Conservation (phyloP, 2,797 vertebrate genomes). For the Onychomys leucogaster region DNA sequence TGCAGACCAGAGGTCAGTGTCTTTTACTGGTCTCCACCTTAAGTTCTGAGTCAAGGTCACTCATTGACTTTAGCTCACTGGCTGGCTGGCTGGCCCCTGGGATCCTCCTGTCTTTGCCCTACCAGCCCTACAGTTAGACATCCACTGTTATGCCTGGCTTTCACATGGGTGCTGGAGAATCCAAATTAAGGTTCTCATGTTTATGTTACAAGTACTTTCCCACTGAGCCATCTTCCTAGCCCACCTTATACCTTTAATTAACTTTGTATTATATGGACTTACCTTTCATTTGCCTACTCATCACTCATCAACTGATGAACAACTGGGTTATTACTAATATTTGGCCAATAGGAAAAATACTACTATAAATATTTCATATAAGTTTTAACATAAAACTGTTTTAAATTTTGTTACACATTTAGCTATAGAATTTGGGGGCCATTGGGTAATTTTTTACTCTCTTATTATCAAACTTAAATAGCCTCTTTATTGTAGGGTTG, state of each 20-base stretch:
- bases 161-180: too few relatives aligned
- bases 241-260: background rate
- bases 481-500: background rate
- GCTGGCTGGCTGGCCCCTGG: background rate
- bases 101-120: background rate
- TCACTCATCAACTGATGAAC: background rate
- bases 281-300: background rate
- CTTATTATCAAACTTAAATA: background rate
- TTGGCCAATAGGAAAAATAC: background rate
- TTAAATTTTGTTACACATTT: background rate
- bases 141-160: background rate
- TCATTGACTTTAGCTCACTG: background rate
- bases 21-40: background rate
- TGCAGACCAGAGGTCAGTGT: background rate
- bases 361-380: background rate
- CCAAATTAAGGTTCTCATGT: background rate
- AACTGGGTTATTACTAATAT: background rate
- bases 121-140: background rate
- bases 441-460: background rate
- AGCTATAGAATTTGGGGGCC: constrained; percentile 1
- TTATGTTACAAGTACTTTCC: background rate
- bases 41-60: background rate
- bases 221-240: background rate
- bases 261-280: background rate
- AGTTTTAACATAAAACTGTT: background rate